Conservation (phyloP, 2,113 vertebrate genomes). For the Varanus komodoensis region DNA sequence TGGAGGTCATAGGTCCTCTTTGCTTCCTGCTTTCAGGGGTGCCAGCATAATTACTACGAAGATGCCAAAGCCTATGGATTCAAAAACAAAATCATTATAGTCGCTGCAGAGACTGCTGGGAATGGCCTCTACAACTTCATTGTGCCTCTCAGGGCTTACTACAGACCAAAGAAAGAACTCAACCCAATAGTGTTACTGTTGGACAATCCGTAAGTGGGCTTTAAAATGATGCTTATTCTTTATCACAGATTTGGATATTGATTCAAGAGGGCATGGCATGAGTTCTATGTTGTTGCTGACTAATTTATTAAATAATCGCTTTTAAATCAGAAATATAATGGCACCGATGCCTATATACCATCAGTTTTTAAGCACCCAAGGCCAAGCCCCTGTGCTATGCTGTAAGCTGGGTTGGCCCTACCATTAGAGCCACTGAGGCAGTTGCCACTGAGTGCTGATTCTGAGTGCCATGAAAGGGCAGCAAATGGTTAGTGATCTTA, state of each 20-base stretch:
- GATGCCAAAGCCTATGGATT: slow-evolving; percentile 98
- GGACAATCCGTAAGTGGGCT: slow-evolving; percentile 92
- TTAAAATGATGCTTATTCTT: slow-evolving; percentile 22
- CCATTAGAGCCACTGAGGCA: too few relatives aligned
- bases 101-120: slow-evolving; percentile 96
- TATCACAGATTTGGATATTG: slow-evolving; percentile 26
- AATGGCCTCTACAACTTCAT: slow-evolving; percentile 98
- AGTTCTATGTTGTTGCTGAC: slow-evolving; percentile 7
- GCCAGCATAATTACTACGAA: slow-evolving; percentile 93
- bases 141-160: slow-evolving; percentile 97
- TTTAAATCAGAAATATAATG: slow-evolving; percentile 74
- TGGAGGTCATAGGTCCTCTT: slow-evolving; percentile 9
- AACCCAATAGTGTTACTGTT: slow-evolving; percentile 95
- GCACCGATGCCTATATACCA: slow-evolving; percentile 36
- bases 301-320: slow-evolving; percentile 20
- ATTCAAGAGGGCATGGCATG: neutral
- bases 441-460: neutral
- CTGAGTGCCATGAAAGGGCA: neutral
- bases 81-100: slow-evolving; percentile 97
- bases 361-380: neutral
- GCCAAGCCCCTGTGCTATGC: neutral
- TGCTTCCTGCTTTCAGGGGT: slow-evolving; percentile 82
- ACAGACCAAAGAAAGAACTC: slow-evolving; percentile 94
- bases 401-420: neutral
- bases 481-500: neutral